Evolutionary conservation across 2,113 vertebrate species (phyloP), one percentile per base, ranked within the genome.

Genomic region (Trematomus loennbergii): DNA sequence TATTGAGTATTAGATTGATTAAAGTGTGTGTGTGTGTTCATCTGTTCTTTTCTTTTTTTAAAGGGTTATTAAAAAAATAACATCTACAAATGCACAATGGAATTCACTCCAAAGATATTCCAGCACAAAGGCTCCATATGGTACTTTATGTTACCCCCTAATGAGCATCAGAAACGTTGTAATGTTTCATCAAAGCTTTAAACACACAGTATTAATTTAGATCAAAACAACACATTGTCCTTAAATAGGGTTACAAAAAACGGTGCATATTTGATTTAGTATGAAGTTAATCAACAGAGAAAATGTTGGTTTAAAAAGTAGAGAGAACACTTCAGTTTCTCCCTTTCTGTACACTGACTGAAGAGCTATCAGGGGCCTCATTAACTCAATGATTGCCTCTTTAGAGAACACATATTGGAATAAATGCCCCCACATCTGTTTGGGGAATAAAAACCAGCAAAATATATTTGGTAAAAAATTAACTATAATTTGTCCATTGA

Each of bases 251-350:
- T 46, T 68, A 25, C 49, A 49, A 59, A 58, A 8, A n/a, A 48
- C 9, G 18, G 9, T 48, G 13, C 45, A 52, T 13, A 53, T 69
- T 53, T 68, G 40, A 20, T 22, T 15, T 36, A 53, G 33, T n/a
- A 49, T 65, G 43, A 68, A 55, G 16, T 58, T 53, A 75, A 68
- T 72, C 68, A 87, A 78, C 74, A 81, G 49, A 71, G 59, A 18
- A 46, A 46, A 55, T 60, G n/a, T 54, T 59, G 48, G 45, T 25
- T 58, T 16, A 20, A 45, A 67, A 57, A 6, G 57, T 40, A 36
- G 18, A 29, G 49, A 54, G 60, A 36, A 16, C 15, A 12, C 49
- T 65, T 63, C 15, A 48, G 68, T 65, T 73, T 78, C 29, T 69
- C 36, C 22, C 52, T 64, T 5, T 63, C 7, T 46, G 15, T 15